Evolutionary conservation across 1,140 invertebrate species (phyloP).

Genomic region (Drosophila pandora): DNA sequence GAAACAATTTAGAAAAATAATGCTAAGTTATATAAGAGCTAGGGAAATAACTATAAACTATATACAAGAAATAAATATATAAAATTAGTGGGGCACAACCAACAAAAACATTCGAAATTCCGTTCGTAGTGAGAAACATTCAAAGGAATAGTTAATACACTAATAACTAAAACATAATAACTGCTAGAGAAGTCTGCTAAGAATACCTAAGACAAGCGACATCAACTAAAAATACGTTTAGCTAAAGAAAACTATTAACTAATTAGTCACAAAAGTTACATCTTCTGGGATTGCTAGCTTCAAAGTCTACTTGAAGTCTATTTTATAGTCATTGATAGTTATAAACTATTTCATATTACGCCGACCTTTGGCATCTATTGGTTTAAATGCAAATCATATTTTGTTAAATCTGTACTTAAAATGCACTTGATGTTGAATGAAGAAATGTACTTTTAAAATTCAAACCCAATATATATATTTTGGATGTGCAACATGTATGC

Average conservation of each 20-base stretch:
- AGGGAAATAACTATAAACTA: conserved; percentile 26
- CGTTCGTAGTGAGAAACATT: conserved; percentile 50
- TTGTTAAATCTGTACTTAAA: conserved; percentile 67
- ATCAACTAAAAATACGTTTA: conserved; percentile 18
- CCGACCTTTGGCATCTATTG: conserved; percentile 24
- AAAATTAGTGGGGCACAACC: conserved; percentile 29
- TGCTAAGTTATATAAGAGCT: conserved; percentile 17
- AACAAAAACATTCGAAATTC: conserved; percentile 70
- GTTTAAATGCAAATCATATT: conserved; percentile 17
- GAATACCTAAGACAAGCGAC: conserved; percentile 25
- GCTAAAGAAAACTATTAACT: conserved; percentile 9
- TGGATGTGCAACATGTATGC: conserved; percentile 26
- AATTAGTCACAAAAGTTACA: conserved; percentile 9
- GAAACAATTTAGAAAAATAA: conserved; percentile 39
- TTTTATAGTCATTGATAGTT: conserved; percentile 42
- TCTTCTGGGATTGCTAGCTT: conserved; percentile 19
- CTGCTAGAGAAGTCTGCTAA: conserved; percentile 6
- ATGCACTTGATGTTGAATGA: conserved; percentile 29
- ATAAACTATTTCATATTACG: conserved; percentile 41
- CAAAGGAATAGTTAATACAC: conserved; percentile 24
- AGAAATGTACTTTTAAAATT: conserved; percentile 21
- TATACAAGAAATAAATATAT: conserved; percentile 17
- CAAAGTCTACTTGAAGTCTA: conserved; percentile 18
- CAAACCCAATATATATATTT: conserved; percentile 19
- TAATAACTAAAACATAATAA: not conserved